These are phyloP conservation scores for Stenodema calcarata DNA, from an alignment of 2,888 invertebrate genomes.

Conservation along the genomic window DNA sequence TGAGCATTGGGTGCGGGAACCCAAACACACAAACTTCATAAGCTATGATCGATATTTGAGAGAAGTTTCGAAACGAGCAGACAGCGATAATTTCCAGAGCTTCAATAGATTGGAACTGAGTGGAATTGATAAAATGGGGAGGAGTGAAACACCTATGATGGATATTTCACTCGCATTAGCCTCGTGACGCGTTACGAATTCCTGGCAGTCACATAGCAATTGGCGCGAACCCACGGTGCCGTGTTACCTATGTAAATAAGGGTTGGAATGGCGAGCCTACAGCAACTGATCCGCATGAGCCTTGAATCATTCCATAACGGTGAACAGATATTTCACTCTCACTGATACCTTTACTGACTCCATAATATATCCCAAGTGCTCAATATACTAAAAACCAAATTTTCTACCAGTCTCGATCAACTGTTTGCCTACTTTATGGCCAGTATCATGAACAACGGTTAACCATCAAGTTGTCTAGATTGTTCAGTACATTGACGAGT, in stretches of 20 bases:
- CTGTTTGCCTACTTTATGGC: too few relatives aligned
- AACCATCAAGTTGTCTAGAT: background rate
- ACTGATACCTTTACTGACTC: too few relatives aligned
- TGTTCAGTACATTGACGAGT: background rate
- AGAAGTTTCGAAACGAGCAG: background rate
- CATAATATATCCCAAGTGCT: too few relatives aligned
- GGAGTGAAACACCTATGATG: background rate
- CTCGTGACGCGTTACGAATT: background rate
- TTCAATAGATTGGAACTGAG: background rate
- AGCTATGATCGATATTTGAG: background rate
- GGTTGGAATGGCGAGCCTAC: background rate
- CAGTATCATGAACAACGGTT: too few relatives aligned
- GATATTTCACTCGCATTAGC: background rate
- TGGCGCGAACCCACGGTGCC: background rate
- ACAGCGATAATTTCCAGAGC: background rate
- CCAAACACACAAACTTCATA: background rate
- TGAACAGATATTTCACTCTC: too few relatives aligned
- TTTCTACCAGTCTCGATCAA: too few relatives aligned
- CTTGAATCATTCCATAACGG: too few relatives aligned
- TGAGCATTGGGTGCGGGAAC: background rate
- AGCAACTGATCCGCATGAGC: background rate
- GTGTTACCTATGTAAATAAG: background rate
- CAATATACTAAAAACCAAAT: too few relatives aligned
- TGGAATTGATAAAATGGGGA: background rate
- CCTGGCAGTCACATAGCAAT: background rate